These are phyloP conservation scores for Diachasmimorpha longicaudata DNA, from an alignment of 1,140 invertebrate genomes.

Conservation along the genomic window DNA sequence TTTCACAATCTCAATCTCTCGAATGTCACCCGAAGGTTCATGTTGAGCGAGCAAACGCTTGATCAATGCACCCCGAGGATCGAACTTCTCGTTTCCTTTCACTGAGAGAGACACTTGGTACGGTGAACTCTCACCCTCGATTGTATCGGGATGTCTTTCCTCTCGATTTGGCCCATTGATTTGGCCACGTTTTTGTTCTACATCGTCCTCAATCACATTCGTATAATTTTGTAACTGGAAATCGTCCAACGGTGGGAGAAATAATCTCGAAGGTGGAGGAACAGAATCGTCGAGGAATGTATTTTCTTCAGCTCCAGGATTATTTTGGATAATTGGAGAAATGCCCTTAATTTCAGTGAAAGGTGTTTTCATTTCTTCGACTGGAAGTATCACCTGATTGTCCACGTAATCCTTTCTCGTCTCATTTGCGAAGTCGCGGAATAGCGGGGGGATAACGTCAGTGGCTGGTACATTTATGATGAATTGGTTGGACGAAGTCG, in stretches of 20 bases:
- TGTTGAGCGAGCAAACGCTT: conserved; percentile 36
- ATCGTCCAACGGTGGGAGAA: neutral
- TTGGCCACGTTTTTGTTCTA: neutral
- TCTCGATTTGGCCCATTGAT: neutral
- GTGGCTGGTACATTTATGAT: neutral
- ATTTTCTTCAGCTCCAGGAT: neutral
- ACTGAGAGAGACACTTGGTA: conserved; percentile 38
- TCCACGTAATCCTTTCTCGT: neutral
- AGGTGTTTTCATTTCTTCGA: neutral
- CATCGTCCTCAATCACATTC: neutral
- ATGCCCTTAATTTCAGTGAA: neutral
- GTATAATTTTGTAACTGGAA: neutral
- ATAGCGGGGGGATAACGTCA: neutral
- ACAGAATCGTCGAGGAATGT: neutral
- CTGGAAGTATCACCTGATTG: neutral
- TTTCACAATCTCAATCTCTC: conserved; percentile 36
- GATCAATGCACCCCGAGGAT: conserved; percentile 33
- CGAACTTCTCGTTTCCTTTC: conserved; percentile 28
- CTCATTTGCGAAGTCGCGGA: neutral
- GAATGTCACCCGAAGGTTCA: conserved; percentile 20
- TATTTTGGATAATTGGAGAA: neutral
- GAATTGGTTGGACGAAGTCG: neutral
- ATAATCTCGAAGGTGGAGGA: neutral
- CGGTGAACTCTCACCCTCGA: conserved; percentile 38
- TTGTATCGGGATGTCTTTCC: conserved; percentile 28